A percentile compares a stretch with the other conserved stretches of the same genome.
phyloP scores from a whole-genome alignment of 2,888 invertebrate genomes.

The Camptogramma bilineatum region DNA sequence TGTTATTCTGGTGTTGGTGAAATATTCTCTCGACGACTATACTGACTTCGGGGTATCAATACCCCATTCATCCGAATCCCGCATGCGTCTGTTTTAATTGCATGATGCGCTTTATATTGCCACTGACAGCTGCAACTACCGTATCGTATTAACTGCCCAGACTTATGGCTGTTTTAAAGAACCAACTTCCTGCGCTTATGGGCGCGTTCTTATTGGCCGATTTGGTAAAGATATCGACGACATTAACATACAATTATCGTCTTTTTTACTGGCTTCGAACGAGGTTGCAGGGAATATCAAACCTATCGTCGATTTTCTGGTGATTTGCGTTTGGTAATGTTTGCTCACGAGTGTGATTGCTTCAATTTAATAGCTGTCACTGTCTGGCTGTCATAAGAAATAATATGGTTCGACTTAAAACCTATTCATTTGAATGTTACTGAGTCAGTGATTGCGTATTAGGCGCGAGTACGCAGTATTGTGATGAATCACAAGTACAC shows the following conservation, averaged over 20 bases:
- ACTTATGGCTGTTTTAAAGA: conserved; percentile 26
- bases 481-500: conserved; percentile 40
- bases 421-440: conserved; percentile 22
- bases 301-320: conserved; percentile 11
- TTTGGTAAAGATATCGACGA: neutral
- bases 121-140: conserved; percentile 46
- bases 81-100: conserved; percentile 67
- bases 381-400: conserved; percentile 15
- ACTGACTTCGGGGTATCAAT: conserved; percentile 48
- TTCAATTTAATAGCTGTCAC: neutral
- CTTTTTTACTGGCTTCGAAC: conserved; percentile 1
- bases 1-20: neutral
- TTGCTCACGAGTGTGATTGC: neutral
- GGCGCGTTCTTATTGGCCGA: neutral
- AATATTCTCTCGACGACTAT: conserved; percentile 9
- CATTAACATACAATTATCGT: conserved; percentile 3
- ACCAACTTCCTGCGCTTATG: conserved; percentile 17
- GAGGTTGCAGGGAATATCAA: neutral
- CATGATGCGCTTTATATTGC: conserved; percentile 60
- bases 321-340: conserved; percentile 13
- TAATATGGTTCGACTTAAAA: conserved; percentile 22
- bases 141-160: conserved; percentile 39
- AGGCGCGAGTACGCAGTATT: conserved; percentile 19
- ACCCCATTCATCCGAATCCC: conserved; percentile 67
- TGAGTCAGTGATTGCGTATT: conserved; percentile 38